These are phyloP conservation scores for Ophioderma brevispina DNA, from an alignment of 35 echinoderm and acorn worm genomes.

Conservation along the genomic window DNA sequence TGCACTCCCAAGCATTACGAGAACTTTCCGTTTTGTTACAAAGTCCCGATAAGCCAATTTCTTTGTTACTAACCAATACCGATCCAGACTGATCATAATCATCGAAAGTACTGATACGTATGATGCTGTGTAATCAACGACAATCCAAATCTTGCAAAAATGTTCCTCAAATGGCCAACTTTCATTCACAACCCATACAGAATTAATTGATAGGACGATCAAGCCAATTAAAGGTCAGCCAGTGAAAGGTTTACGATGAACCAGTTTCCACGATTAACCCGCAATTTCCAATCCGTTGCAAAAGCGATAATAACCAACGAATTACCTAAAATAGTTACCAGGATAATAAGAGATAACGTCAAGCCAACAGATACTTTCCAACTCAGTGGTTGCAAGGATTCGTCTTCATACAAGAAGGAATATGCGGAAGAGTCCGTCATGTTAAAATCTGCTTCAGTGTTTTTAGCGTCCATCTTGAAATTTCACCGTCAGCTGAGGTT, in stretches of 20 bases:
- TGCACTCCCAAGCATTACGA: not conserved
- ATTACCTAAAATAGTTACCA: constrained; percentile 13
- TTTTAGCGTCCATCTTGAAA: too few relatives aligned
- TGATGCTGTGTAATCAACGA: constrained; percentile 26
- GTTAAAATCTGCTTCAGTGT: too few relatives aligned
- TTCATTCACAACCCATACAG: constrained; percentile 4
- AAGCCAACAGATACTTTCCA: not conserved
- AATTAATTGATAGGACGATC: not conserved
- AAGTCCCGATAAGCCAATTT: constrained; percentile 19
- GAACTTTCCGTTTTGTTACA: constrained; percentile 18
- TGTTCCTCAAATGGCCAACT: constrained; percentile 33
- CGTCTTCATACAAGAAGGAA: not conserved
- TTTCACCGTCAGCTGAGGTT: too few relatives aligned
- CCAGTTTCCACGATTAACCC: constrained; percentile 13
- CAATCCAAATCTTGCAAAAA: constrained; percentile 24
- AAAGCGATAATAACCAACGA: not conserved
- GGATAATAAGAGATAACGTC: not conserved
- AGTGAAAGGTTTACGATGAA: constrained; percentile 19
- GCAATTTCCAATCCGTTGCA: not conserved
- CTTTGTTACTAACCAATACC: constrained; percentile 39
- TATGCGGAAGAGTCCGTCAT: too few relatives aligned
- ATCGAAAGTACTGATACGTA: constrained; percentile 30
- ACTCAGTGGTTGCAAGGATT: not conserved
- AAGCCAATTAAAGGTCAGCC: constrained; percentile 19
- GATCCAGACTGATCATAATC: constrained; percentile 48